These are phyloP conservation scores for Podarcis lilfordi DNA, from an alignment of 2,797 vertebrate genomes.

Conservation along the genomic window DNA sequence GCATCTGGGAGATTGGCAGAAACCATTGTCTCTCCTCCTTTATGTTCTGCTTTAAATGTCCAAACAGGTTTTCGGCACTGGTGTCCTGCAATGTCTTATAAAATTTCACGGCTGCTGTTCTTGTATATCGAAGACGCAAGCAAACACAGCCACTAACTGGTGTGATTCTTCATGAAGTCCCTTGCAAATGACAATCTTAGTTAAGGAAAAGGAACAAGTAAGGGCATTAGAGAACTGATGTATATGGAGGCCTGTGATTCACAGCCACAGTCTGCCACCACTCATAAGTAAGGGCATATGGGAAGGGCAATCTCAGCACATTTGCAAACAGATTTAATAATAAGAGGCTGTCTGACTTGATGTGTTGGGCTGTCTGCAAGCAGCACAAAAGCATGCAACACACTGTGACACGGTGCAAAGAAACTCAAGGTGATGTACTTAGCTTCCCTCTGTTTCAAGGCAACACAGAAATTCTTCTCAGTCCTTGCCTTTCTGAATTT, in stretches of 20 bases:
- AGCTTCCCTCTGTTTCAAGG: conserved; percentile 62
- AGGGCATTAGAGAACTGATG: conserved; percentile 14
- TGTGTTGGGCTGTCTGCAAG: conserved; percentile 65
- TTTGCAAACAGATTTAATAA: conserved; percentile 78
- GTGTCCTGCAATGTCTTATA: not conserved
- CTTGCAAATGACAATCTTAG: conserved; percentile 12
- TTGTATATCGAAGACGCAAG: not conserved
- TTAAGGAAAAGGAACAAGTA: conserved; percentile 30
- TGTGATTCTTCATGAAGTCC: conserved; percentile 37
- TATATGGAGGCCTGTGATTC: conserved; percentile 37
- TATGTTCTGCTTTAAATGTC: not conserved
- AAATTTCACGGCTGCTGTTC: not conserved
- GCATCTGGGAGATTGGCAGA: not conserved
- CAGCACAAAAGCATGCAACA: conserved; percentile 46
- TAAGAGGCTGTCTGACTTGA: conserved; percentile 68
- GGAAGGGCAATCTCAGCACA: conserved; percentile 62
- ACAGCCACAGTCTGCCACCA: conserved; percentile 50
- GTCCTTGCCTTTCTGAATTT: conserved; percentile 56
- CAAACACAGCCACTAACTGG: not conserved
- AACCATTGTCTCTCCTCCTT: not conserved
- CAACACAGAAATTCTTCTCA: conserved; percentile 58
- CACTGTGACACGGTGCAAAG: conserved; percentile 59
- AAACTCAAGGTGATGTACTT: conserved; percentile 70
- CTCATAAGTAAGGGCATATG: conserved; percentile 58
- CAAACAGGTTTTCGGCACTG: not conserved